phyloP scores from a whole-genome alignment of 2,113 vertebrate genomes.

The Salminus brasiliensis region DNA sequence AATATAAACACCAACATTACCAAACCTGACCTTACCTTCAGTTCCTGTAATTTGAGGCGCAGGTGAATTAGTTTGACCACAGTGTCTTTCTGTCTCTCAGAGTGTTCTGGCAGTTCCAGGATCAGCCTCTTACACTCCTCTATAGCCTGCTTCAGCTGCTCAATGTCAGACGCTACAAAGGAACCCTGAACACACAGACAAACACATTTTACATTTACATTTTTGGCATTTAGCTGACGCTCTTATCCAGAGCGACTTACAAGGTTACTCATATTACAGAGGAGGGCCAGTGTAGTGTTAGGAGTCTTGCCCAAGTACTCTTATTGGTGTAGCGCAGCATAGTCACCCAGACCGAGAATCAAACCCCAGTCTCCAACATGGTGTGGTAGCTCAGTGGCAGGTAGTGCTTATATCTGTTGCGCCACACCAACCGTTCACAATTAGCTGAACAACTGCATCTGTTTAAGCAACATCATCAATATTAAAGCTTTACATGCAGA shows the following conservation, averaged over 20 bases:
- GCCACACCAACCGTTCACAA: too few species aligned
- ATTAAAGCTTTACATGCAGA: background rate
- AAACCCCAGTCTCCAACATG: too few species aligned
- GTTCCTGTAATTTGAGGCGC: slow-evolving; percentile 94
- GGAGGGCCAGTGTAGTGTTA: too few species aligned
- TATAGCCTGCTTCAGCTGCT: slow-evolving; percentile 88
- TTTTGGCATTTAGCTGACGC: too few species aligned
- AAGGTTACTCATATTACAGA: too few species aligned
- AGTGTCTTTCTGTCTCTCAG: slow-evolving; percentile 91
- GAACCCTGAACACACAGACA: slow-evolving; percentile 77
- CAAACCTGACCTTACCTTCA: slow-evolving; percentile 86
- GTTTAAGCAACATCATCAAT: background rate
- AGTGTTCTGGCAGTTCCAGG: slow-evolving; percentile 91
- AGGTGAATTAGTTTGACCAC: slow-evolving; percentile 97
- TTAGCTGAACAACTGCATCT: too few species aligned
- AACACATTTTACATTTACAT: background rate
- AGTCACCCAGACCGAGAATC: too few species aligned
- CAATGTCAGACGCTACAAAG: slow-evolving; percentile 86
- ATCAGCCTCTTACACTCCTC: slow-evolving; percentile 92
- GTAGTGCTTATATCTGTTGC: too few species aligned
- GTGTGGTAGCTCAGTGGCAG: too few species aligned
- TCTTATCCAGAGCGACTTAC: too few species aligned
- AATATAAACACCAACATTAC: background rate
- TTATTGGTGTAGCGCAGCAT: too few species aligned
- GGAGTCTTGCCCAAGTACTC: too few species aligned